Percentiles rank a stretch among this genome's conserved stretches.
phyloP scores from a whole-genome alignment of 2,797 vertebrate species.

The Simalia tracyae region DNA sequence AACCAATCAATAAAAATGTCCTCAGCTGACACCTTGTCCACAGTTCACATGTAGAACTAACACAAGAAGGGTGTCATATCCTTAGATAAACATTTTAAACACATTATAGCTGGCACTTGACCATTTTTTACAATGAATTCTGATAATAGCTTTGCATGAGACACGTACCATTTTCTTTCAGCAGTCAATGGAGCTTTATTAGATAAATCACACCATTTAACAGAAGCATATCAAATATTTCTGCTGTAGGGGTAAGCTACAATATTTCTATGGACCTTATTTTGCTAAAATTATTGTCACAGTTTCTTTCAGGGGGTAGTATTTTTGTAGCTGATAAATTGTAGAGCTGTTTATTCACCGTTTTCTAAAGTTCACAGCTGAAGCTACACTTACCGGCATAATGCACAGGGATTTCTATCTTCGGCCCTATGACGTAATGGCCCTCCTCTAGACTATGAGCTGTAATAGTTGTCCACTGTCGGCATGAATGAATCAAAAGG shows the following conservation, averaged over 20 bases:
- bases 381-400: slow-evolving; percentile 89
- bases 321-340: background rate
- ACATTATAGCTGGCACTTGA: background rate
- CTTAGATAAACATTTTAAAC: background rate
- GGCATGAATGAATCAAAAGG: slow-evolving; percentile 97
- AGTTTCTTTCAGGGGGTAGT: rapidly evolving
- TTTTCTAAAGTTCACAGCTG: slow-evolving; percentile 22
- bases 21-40: background rate
- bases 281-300: slow-evolving; percentile 9
- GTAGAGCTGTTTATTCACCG: slow-evolving; percentile 6
- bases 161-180: background rate
- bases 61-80: background rate
- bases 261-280: rapidly evolving
- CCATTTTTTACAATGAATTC: background rate
- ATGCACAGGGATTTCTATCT: slow-evolving; percentile 99
- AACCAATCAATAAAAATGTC: background rate
- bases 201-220: background rate
- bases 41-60: background rate
- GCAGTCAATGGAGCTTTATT: background rate
- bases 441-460: slow-evolving; percentile 98
- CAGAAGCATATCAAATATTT: slow-evolving; percentile 4
- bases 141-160: background rate
- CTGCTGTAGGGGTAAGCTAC: background rate
- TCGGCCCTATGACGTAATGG: slow-evolving; percentile 98
- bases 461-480: slow-evolving; percentile 98